A percentile compares a stretch with the other conserved stretches of the same genome.
These are phyloP conservation scores for Terebella lapidaria DNA, from an alignment of 2,888 invertebrate genomes.

Conservation along the genomic window DNA sequence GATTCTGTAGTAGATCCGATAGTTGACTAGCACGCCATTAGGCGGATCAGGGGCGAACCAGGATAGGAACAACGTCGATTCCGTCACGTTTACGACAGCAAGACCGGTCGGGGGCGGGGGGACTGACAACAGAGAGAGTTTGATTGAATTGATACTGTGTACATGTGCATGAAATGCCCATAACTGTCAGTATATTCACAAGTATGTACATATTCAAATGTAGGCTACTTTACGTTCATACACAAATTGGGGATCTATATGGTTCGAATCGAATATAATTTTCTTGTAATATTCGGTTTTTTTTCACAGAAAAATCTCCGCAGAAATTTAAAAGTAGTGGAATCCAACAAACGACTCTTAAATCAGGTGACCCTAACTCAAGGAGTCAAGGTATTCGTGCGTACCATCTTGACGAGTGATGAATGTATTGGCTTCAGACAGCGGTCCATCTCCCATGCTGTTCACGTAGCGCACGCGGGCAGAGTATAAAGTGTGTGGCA, in stretches of 20 bases:
- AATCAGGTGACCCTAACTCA: too few species aligned
- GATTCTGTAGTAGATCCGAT: constrained; percentile 16
- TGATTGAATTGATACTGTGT: background rate
- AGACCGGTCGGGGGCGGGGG: constrained; percentile 32
- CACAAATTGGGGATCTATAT: background rate
- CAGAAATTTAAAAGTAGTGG: too few species aligned
- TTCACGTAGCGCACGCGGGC: constrained; percentile 34
- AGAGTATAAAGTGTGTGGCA: constrained; percentile 31
- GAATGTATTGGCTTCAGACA: constrained; percentile 21
- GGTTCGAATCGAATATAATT: background rate
- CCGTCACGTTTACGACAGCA: constrained; percentile 7
- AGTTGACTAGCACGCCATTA: constrained; percentile 35
- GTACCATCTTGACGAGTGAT: constrained; percentile 34
- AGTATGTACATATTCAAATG: background rate
- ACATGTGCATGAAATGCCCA: background rate
- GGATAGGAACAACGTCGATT: constrained; percentile 19
- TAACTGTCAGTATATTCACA: too few species aligned
- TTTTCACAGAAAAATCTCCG: too few species aligned
- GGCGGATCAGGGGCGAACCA: constrained; percentile 29
- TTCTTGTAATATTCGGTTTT: too few species aligned
- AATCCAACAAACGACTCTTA: too few species aligned
- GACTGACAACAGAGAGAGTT: constrained; percentile 29
- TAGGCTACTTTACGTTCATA: background rate
- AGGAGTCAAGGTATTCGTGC: constrained; percentile 6
- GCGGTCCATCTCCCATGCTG: constrained; percentile 35